Base-by-base conservation (phyloP, 2,888 invertebrate genomes). In the Xestia rhomboidea region DNA sequence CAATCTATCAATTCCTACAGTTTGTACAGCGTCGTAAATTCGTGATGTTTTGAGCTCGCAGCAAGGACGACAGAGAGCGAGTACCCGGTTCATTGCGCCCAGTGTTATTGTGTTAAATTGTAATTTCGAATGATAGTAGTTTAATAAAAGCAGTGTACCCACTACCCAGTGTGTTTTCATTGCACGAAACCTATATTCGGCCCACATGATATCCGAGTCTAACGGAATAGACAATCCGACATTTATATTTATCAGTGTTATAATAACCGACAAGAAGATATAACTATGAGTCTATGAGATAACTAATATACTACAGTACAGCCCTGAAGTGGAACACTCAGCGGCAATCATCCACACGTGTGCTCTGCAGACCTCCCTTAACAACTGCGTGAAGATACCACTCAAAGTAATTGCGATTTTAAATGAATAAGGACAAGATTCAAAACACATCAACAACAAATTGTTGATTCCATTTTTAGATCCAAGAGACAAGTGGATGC, bases 401-500 rank as follows among this genome's bases (percentile, higher is more conserved):
- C 38, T 64, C 69, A 73, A 80, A 68, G 41, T 41, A 90, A 82
- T 78, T 70, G 73, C 71, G 72, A 88, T 83, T 81, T 77, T 88
- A 84, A 1, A 24, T 46, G 3, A 18, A n/a, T 0, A 24, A 15
- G 0, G 51, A 79, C 63, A 90, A 79, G 83, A 84, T 71, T 71
- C 79, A 86, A 81, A 81, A 27, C 54, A 54, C 27, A 27, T 54
- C n/a, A 27, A 54, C 27, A 54, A 69, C 8, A 77, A 34, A 67
- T 30, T 8, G 11, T 49, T 57, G 44, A 57, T 64, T 81, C 80
- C 88, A 86, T 87, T 85, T 87, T 86, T 86, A 90, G 87, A 84
- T 69, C 69, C 73, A 81, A 84, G 86, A 89, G 88, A 91, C 90
- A 92, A 92, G 92, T 92, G 90, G 89, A 89, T 87, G 87, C 79